Evolutionary conservation across 2,113 vertebrate genomes (phyloP).

Genomic region (Etheostoma spectabile): DNA sequence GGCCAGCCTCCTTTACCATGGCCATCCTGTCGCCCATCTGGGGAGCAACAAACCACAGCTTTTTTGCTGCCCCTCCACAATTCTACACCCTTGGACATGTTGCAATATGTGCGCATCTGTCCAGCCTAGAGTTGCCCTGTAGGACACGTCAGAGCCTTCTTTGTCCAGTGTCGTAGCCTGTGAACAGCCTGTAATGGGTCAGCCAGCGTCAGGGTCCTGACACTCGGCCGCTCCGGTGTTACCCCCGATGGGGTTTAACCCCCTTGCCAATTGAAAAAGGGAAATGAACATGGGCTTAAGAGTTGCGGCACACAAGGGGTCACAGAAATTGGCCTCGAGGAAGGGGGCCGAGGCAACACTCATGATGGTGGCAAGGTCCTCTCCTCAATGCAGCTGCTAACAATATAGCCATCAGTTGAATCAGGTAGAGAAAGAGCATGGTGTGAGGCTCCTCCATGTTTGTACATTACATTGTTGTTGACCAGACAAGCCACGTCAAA

Average conservation of each 20-base stretch:
- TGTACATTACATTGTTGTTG: not conserved
- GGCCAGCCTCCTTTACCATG: not conserved
- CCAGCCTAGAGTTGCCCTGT: not conserved
- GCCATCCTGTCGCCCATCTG: conserved; percentile 9
- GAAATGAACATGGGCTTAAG: conserved; percentile 13
- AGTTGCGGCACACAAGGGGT: not conserved
- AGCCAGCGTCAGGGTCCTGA: not conserved
- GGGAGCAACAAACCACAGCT: conserved; percentile 8
- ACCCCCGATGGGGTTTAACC: too few species aligned
- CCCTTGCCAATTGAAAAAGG: not conserved
- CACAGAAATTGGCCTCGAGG: not conserved
- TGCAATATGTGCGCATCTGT: not conserved
- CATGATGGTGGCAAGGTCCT: not conserved
- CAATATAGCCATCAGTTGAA: not conserved
- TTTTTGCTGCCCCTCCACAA: not conserved
- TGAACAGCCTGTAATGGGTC: conserved; percentile 1
- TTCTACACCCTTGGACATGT: not conserved
- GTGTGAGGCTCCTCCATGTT: not conserved
- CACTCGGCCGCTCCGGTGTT: too few species aligned
- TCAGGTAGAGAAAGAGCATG: not conserved
- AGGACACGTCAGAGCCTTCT: not conserved
- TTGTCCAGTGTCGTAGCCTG: not conserved
- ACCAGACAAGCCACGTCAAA: not conserved
- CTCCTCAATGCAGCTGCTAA: not conserved
- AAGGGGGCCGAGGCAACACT: not conserved